A percentile compares a stretch with the other conserved stretches of the same genome.
phyloP scores from a whole-genome alignment of 2,113 vertebrate species.

The Plestiodon gilberti region DNA sequence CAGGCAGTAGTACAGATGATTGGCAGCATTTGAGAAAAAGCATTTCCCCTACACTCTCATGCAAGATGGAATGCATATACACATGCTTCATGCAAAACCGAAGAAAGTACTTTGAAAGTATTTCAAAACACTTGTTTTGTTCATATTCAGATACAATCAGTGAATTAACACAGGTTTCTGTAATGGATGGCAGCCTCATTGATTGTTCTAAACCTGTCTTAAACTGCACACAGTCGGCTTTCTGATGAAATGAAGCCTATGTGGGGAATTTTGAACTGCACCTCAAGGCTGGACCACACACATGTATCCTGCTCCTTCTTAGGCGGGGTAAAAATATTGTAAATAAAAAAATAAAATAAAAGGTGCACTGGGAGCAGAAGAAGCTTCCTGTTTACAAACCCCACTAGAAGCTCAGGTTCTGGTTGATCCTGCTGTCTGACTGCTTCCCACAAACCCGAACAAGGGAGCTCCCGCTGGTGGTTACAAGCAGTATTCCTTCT shows the following conservation, averaged over 20 bases:
- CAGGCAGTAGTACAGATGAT: too few species aligned
- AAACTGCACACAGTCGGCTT: neutral
- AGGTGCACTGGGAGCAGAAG: neutral
- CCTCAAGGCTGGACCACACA: neutral
- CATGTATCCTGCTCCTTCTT: neutral
- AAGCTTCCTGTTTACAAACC: neutral
- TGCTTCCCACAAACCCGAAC: neutral
- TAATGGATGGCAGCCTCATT: neutral
- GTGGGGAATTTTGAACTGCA: neutral
- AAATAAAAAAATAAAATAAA: too few species aligned
- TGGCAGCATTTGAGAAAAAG: neutral
- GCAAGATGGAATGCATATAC: too few species aligned
- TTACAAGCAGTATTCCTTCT: neutral
- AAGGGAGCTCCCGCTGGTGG: neutral
- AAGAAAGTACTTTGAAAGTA: too few species aligned
- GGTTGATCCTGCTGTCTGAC: neutral
- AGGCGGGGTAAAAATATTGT: too few species aligned
- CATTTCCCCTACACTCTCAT: too few species aligned
- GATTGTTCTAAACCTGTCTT: neutral
- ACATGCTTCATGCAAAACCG: too few species aligned
- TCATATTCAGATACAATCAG: too few species aligned
- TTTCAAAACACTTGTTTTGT: too few species aligned
- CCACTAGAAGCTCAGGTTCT: neutral
- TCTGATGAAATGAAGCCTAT: neutral
- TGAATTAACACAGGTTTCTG: neutral